Evolutionary conservation across 2,888 invertebrate genomes (phyloP), one percentile per base, ranked within the genome.

Genomic region (Tinea trinotella): DNA sequence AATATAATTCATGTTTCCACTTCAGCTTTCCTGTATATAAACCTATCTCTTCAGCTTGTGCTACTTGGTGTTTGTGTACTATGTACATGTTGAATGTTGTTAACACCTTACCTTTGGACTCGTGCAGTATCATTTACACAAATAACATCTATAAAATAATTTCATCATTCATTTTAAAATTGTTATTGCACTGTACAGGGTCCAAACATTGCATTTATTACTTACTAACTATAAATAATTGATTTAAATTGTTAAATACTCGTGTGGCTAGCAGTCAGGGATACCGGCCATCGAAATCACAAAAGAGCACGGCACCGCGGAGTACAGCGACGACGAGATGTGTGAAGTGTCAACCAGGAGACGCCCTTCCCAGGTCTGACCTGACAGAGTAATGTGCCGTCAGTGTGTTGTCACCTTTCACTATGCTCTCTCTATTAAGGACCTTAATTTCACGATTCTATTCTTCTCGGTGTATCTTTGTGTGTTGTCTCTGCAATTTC

Each of bases 231-330:
- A 19, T 46, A 46, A 7, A 19, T 46, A 46, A 18, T 19, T 46
- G 19, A 19, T 19, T 49, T 50, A 24, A 50, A 2, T 24, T 50
- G 46, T 46, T 46, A 6, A 15, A 17, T 46, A 46, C 19, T 6
- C 19, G 19, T 19, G 46, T 15, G 50, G 82, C 81, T 46, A 73
- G 85, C 84, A 85, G 80, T 85, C 86, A 72, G 86, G 87, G 77
- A 86, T 87, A 79, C 87, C 87, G 69, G 87, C 87, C 77, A 87
- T 87, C 80, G 93, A 94, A 89, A 93, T 94, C 78, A 93, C 93
- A 73, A 93, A 93, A 89, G 94, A 94, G 74, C 76, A 76, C 62
- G 78, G 74, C 60, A 89, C 90, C 74, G 91, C 91, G 76, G 89
- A 91, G 84, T 88, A 90, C 79, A 91, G 90, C 74, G 92, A 92